These are phyloP conservation scores for Allophyes oxyacanthae DNA, from an alignment of 2,888 invertebrate genomes.

Conservation along the genomic window DNA sequence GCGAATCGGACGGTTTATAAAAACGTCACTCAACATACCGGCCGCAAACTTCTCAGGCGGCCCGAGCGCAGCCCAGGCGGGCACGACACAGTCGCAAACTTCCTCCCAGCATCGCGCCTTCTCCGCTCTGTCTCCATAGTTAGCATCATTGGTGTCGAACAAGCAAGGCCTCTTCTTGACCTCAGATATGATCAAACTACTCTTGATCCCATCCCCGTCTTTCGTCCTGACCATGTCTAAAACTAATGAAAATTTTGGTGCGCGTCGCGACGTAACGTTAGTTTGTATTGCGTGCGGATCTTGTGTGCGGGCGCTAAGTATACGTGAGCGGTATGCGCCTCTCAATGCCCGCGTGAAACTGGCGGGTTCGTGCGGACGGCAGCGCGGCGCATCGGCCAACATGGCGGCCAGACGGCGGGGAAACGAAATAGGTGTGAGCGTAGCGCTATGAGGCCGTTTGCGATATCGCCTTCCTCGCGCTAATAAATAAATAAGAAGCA, in stretches of 20 bases:
- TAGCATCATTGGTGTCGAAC: conserved; percentile 81
- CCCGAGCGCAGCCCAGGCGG: conserved; percentile 79
- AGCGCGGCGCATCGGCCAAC: conserved; percentile 72
- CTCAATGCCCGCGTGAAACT: conserved; percentile 84
- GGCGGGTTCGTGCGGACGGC: conserved; percentile 72
- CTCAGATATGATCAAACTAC: conserved; percentile 79
- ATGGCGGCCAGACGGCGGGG: conserved; percentile 78
- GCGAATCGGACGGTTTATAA: conserved; percentile 65
- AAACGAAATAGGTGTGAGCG: conserved; percentile 80
- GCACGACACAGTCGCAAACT: conserved; percentile 83
- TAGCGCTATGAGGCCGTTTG: conserved; percentile 64
- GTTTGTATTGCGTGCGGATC: conserved; percentile 63
- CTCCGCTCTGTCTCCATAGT: conserved; percentile 82
- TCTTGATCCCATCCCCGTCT: conserved; percentile 82
- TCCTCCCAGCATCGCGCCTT: conserved; percentile 86
- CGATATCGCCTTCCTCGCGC: conserved; percentile 79
- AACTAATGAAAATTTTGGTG: conserved; percentile 33
- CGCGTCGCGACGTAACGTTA: conserved; percentile 45
- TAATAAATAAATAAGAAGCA: conserved; percentile 85
- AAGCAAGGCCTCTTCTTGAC: conserved; percentile 82
- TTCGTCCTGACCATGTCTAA: conserved; percentile 79
- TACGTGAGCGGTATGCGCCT: conserved; percentile 71
- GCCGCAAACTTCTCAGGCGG: conserved; percentile 80
- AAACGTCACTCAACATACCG: conserved; percentile 76
- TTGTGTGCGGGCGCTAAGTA: conserved; percentile 62